Evolutionary conservation across 2,113 vertebrate species (phyloP), one percentile per base, ranked within the genome.

Genomic region (Prionailurus viverrinus): DNA sequence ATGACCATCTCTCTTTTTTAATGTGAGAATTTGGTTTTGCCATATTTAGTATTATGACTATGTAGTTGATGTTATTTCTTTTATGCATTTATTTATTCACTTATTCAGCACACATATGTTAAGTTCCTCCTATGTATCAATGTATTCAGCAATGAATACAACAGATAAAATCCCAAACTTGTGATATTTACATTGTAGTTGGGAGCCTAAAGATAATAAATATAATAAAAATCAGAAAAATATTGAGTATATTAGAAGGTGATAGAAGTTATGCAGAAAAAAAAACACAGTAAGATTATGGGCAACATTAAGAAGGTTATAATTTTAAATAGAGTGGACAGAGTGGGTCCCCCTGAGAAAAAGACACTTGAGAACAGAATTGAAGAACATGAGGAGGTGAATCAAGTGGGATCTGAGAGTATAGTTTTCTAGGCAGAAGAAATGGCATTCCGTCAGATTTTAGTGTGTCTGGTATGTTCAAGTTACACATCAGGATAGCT

Each of bases 141-240:
- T 80, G 21, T 81, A 27, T 83, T 95, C 36, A 82, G 69, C 73
- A 97, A 31, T 76, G 41, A 94, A 69, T 15, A 61, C 76, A 90
- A 39, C 19, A 85, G n/a, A 66, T 73, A 36, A 66, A 73, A 73
- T 66, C 5, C 55, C 74, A 73, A 82, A 41, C 10, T 74, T 6
- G 29, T 61, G 66, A 27, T n/a, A 74, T 66, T 82, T 82, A 73
- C 21, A 36, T 7, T 39, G 5, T 66, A 74, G 11, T 58, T 82
- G 16, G 33, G 58, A 13, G 3, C 29, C 74, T 58, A 95, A 94
- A 69, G 18, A 73, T 36, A 71, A 15, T 53, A 53, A 92, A 65
- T 71, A 21, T 86, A 65, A 88, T 55, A 79, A 39, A 78, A n/a
- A 82, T 90, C 18, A 51, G 16, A 83, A 79, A 83, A 76, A 79